These are phyloP conservation scores for Oncorhynchus clarkii DNA, from an alignment of 2,113 vertebrate species.

Conservation along the genomic window DNA sequence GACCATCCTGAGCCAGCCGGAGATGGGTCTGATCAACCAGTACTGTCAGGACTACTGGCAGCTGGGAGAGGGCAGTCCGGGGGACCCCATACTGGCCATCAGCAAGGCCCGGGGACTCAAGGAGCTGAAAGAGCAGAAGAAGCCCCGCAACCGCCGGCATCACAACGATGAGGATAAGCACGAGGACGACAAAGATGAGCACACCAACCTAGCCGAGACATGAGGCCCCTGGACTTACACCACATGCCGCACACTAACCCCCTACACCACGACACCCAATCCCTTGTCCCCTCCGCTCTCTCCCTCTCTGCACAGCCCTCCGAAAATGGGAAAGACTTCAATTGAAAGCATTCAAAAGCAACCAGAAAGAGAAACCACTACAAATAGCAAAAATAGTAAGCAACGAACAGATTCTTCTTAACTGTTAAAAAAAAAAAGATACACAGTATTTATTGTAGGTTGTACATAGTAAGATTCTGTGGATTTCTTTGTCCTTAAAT, in stretches of 20 bases:
- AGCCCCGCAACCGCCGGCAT: slow-evolving; percentile 94
- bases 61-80: slow-evolving; percentile 74
- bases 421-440: slow-evolving; percentile 53
- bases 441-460: slow-evolving; percentile 90
- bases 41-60: slow-evolving; percentile 98
- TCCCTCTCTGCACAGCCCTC: slow-evolving; percentile 25
- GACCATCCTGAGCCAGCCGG: slow-evolving; percentile 92
- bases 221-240: slow-evolving; percentile 67
- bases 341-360: slow-evolving; percentile 25
- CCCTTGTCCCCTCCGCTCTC: background rate
- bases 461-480: slow-evolving; percentile 80
- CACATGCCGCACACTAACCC: background rate
- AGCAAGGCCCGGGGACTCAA: slow-evolving; percentile 77
- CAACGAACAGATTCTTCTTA: slow-evolving; percentile 56
- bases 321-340: slow-evolving; percentile 44
- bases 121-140: slow-evolving; percentile 93
- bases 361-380: slow-evolving; percentile 45
- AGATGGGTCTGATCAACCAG: slow-evolving; percentile 97
- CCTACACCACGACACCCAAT: slow-evolving; percentile 1
- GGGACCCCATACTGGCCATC: slow-evolving; percentile 69
- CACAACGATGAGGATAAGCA: slow-evolving; percentile 65
- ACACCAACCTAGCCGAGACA: slow-evolving; percentile 81
- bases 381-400: slow-evolving; percentile 35
- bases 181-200: slow-evolving; percentile 42
- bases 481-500: slow-evolving; percentile 79